phyloP scores from a whole-genome alignment of 2,113 vertebrate species.

The Acinonyx jubatus region DNA sequence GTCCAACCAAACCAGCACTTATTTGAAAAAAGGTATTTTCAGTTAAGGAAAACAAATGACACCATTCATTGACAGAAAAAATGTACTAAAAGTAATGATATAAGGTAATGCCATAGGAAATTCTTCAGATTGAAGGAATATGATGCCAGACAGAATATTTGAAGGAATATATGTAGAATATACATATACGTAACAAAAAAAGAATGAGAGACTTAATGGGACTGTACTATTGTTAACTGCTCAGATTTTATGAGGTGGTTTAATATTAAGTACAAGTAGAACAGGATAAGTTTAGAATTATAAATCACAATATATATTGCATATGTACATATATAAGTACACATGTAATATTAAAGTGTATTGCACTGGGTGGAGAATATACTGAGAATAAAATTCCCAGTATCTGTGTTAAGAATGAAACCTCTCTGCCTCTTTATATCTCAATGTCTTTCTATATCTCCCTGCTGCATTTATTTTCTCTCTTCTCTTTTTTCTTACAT shows the following conservation, averaged over 20 bases:
- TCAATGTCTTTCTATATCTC: background rate
- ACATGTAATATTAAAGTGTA: background rate
- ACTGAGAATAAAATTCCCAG: background rate
- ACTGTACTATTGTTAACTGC: background rate
- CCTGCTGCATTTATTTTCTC: background rate
- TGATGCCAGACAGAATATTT: background rate
- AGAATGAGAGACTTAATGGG: background rate
- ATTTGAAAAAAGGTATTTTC: background rate
- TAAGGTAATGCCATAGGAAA: background rate
- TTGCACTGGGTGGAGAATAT: background rate
- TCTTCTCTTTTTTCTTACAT: background rate
- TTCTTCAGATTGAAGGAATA: background rate
- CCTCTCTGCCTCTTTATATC: background rate
- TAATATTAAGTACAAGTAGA: background rate
- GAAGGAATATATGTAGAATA: background rate
- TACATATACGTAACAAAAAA: background rate
- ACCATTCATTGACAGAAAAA: background rate
- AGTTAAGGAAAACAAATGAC: background rate
- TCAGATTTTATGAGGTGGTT: background rate
- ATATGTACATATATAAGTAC: background rate
- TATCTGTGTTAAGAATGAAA: background rate
- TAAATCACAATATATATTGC: background rate
- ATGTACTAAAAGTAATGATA: background rate
- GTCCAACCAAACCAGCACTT: background rate
- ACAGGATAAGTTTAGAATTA: background rate